Base-by-base conservation (phyloP, 1,140 invertebrate genomes). In the Mactra quadrangularis region DNA sequence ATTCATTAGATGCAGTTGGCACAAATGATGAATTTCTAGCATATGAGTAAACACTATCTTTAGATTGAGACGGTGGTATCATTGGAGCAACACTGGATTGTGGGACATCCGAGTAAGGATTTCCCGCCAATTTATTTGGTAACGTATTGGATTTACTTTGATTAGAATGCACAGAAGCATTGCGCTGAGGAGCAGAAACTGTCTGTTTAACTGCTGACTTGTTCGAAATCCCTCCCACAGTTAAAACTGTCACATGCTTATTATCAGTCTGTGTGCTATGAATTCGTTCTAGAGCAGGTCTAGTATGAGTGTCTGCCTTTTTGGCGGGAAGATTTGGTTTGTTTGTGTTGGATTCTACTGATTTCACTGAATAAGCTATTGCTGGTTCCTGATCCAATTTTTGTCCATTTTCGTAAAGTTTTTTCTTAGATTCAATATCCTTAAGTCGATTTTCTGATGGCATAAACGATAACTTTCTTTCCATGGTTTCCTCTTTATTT, bases 1-100 rank as follows among this genome's bases (percentile, higher is more conserved):
- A 68, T 41, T 78, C 64, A 47, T 78, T 55, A 0, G 76, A 33
- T 3, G 53, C 11, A 31, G 76, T 6, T 19, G 76, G 55, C 33
- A 55, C 66, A 45, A 47, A 60, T 3, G 62, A 15, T 3, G 45
- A 52, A 22, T 78, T 59, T 19, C 52, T 25, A 25, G 47, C 62
- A 4, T 41, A 15, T 0, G 76, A 68, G 57, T 78, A 68, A 22
- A 78, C 19, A 33, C 47, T 59, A 9, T 25, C 27, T 50, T 9
- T 55, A n/a, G 35, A 11, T 41, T 64, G 45, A 3, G 76, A 15
- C 31, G 55, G 22, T 1, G 27, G 60, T 22, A 29, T 41, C 27
- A 27, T 31, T 68, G 76, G 76, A 3, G 76, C 45, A 25, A 78
- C 33, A 55, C 76, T 78, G 15, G 76, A 64, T n/a, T 76, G 74